Base-by-base conservation (phyloP, 2,888 invertebrate species). In the Urechis unicinctus region DNA sequence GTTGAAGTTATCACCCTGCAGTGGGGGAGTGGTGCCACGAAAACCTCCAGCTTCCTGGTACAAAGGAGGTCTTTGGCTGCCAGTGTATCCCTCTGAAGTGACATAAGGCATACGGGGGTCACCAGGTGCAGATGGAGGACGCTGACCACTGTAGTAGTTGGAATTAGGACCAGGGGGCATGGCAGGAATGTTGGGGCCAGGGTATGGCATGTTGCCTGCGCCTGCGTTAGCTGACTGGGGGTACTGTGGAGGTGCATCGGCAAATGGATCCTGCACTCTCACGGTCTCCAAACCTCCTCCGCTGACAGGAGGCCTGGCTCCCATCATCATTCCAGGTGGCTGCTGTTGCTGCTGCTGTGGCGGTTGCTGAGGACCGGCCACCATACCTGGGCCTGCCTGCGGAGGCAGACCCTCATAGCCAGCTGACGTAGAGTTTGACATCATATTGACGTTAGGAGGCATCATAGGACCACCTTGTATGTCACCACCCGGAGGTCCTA, bases 391-490 rank as follows among this genome's bases (percentile, higher is more conserved):
- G 9, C 36, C 36, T 36, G 9, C 36, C 36, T 36, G 36, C 9
- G 9, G 9, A 36, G 36, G 36, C 9, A 36, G 9, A 36, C 9
- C 17, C 9, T 17, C 36, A 36, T 36, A 13, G 36, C 36, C 36
- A 36, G 22, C 25, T 13, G 24, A 30, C 4, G 36, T 13, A 25
- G 52, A 6, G 5, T 22, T 26, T 9, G 52, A 25, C 54, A 54
- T 55, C 55, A 55, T 55, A 44, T 44, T 51, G 26, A 55, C 55
- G 43, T 55, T 55, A 4, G 55, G 55, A 4, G 55, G 55, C 55
- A 55, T 55, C 55, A 55, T 55, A 4, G 55, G 55, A n/a, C 50
- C 50, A 6, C 29, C 45, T 6, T 54, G 54, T 47, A 53, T 53
- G 6, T 53, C 53, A n/a, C n/a, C n/a, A n/a, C n/a, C n/a, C n/a